These are phyloP conservation scores for Icerya purchasi DNA, from an alignment of 2,888 invertebrate genomes.

Conservation along the genomic window DNA sequence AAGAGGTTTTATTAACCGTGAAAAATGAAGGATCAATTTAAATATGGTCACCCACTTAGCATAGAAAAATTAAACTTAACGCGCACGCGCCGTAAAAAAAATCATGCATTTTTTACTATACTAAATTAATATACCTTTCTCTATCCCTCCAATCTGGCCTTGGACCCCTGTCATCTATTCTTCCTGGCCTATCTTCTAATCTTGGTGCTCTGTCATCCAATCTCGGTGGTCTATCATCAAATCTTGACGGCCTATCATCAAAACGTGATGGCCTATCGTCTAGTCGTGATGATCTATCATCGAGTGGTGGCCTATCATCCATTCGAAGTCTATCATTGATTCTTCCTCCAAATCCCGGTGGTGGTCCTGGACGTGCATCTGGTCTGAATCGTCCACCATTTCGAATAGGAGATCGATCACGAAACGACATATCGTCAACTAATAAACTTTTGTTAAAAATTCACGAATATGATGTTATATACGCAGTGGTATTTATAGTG, in stretches of 20 bases:
- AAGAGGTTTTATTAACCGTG: no score
- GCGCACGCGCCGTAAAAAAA: no score
- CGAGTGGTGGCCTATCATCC: background rate
- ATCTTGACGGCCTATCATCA: background rate
- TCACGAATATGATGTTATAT: background rate
- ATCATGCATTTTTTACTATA: background rate
- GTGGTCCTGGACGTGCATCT: background rate
- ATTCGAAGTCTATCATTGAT: conserved; percentile 5
- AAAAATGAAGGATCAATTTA: no score
- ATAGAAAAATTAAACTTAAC: no score
- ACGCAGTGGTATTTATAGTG: background rate
- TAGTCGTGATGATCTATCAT: background rate
- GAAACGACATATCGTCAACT: background rate
- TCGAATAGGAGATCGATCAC: conserved; percentile 4
- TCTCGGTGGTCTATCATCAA: background rate
- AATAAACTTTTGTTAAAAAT: background rate
- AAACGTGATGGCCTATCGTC: background rate
- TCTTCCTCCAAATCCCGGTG: background rate
- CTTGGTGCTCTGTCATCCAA: no score
- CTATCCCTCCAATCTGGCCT: background rate
- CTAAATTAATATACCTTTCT: background rate
- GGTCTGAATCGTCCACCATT: conserved; percentile 5
- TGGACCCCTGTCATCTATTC: background rate
- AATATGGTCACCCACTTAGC: no score
- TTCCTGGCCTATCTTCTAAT: background rate